Evolutionary conservation across 2,888 invertebrate genomes (phyloP), one percentile per base, ranked within the genome.

Genomic region (Chloroclystis v-ata): DNA sequence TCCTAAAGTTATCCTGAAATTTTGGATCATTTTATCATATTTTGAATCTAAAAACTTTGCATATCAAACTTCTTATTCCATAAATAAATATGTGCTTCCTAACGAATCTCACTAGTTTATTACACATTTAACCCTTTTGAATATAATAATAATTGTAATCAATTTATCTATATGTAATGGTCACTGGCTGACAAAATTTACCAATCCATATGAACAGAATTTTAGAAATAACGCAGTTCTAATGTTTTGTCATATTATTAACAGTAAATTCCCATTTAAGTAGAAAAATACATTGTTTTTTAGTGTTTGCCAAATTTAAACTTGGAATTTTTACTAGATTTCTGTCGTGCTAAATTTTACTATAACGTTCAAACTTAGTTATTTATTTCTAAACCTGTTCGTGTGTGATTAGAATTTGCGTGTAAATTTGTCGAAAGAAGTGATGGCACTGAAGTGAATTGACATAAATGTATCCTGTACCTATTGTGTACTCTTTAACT

Each of bases 391-490:
- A n/a, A n/a, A n/a, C n/a, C n/a, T n/a, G n/a, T n/a, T n/a, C n/a
- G n/a, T n/a, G 20, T 20, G 20, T 20, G 20, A 20, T 20, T 20
- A 4, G 20, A 20, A 33, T 38, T 45, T 41, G 26, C 26, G 9
- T 47, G 47, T 49, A 30, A 52, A 47, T 20, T 46, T 39, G 41
- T 46, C 45, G 10, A 33, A 13, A 8, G 25, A 32, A 6, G 41
- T 40, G 49, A 28, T 43, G 33, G 69, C 71, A 71, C 69, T 69
- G 64, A 58, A 68, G 69, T 50, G 71, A 71, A 69, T 69, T 69
- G 71, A 50, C 42, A 28, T 40, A 26, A 45, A 47, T 24, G 25
- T 40, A 45, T 40, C 26, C 14, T 45, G 40, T n/a, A 41, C 20
- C 5, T 14, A n/a, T n/a, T 29, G 37, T n/a, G n/a, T n/a, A n/a